These are phyloP conservation scores for Pseudorhombus dupliciocellatus DNA, from an alignment of 2,113 vertebrate species.

Conservation along the genomic window DNA sequence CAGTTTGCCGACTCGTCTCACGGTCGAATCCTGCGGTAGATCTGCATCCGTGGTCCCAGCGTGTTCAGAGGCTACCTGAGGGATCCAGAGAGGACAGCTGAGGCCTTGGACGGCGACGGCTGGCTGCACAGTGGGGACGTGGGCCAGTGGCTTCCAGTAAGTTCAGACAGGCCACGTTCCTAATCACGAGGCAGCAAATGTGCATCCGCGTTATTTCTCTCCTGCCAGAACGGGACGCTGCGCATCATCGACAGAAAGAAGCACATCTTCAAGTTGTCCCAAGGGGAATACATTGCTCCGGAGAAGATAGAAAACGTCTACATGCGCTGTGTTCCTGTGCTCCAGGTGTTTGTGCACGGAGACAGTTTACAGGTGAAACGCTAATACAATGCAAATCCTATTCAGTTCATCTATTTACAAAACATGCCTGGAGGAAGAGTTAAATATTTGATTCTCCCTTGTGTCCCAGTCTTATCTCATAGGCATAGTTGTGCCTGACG, in stretches of 20 bases:
- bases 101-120: conserved; percentile 80
- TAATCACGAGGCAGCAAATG: background rate
- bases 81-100: conserved; percentile 75
- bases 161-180: background rate
- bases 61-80: conserved; percentile 82
- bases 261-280: conserved; percentile 84
- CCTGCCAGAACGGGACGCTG: conserved; percentile 80
- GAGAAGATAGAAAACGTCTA: conserved; percentile 86
- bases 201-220: background rate
- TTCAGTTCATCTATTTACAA: background rate
- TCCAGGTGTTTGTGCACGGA: conserved; percentile 84
- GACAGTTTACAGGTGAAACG: conserved; percentile 81
- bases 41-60: conserved; percentile 80
- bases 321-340: conserved; percentile 76
- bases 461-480: conserved; percentile 75
- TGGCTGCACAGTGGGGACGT: conserved; percentile 85
- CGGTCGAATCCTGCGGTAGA: conserved; percentile 50
- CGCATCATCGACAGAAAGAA: conserved; percentile 84
- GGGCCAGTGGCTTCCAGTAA: conserved; percentile 83
- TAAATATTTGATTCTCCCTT: background rate
- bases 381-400: background rate
- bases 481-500: conserved; percentile 82
- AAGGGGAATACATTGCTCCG: conserved; percentile 84
- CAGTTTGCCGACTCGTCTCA: background rate
- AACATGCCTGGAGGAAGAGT: rapidly evolving